Percentiles rank a stretch among this genome's conserved stretches.
Evolutionary conservation across 2,888 invertebrate genomes (phyloP).

Genomic region (Phasia obesa): DNA sequence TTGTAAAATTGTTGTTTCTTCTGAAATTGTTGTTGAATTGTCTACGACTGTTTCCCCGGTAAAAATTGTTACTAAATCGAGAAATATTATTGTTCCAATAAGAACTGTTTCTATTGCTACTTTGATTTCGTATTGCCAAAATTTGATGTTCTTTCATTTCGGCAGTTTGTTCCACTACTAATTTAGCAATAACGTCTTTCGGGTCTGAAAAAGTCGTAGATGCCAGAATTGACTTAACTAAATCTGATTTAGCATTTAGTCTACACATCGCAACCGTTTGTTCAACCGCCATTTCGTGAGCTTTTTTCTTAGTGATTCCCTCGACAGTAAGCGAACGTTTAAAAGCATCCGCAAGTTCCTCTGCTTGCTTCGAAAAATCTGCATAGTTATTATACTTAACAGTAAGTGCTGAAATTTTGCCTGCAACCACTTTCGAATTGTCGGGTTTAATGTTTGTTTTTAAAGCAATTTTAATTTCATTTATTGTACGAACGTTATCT

Average conservation of each 20-base stretch:
- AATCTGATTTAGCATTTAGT: too few species aligned
- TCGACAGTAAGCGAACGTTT: slow-evolving; percentile 1
- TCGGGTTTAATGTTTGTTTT: slow-evolving; percentile 23
- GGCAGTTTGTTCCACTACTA: slow-evolving; percentile 11
- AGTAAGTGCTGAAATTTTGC: too few species aligned
- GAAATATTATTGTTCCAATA: background rate
- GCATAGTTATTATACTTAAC: too few species aligned
- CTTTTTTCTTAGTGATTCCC: slow-evolving; percentile 18
- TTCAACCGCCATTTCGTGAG: slow-evolving; percentile 23
- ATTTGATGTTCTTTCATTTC: slow-evolving; percentile 10
- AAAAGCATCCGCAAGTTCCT: slow-evolving; percentile 15
- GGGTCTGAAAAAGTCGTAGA: slow-evolving; percentile 15
- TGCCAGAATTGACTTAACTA: slow-evolving; percentile 33
- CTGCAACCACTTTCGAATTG: slow-evolving; percentile 16
- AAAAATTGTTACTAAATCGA: background rate
- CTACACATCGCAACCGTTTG: too few species aligned
- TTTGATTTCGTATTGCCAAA: background rate
- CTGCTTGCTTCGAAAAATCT: slow-evolving; percentile 28
- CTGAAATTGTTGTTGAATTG: too few species aligned
- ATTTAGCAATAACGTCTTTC: slow-evolving; percentile 3
- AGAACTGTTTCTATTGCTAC: background rate
- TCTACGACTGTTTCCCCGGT: slow-evolving; percentile 13
- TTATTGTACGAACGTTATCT: background rate
- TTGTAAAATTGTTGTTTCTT: too few species aligned
- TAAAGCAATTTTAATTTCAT: slow-evolving; percentile 11